These are phyloP conservation scores for Portunus trituberculatus DNA, from an alignment of 1,140 invertebrate genomes.

Conservation along the genomic window DNA sequence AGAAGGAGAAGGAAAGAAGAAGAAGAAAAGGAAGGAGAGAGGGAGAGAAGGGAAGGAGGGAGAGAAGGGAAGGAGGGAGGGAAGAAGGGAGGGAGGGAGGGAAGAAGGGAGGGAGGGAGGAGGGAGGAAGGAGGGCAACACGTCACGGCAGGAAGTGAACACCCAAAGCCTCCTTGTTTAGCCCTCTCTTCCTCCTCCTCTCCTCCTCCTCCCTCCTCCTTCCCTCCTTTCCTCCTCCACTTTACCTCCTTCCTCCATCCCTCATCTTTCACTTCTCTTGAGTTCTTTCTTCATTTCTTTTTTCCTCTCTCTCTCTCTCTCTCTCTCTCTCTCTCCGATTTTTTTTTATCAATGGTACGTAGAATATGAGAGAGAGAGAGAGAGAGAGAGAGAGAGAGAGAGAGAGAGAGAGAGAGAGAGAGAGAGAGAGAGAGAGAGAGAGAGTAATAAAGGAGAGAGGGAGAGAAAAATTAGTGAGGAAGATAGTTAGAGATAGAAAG, in stretches of 20 bases:
- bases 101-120: not conserved
- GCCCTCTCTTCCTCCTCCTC: not conserved
- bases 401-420: slow-evolving; percentile 36
- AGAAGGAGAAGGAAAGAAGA: not conserved
- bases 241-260: not conserved
- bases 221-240: not conserved
- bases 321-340: too few species aligned
- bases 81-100: not conserved
- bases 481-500: too few species aligned
- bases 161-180: not conserved
- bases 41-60: not conserved
- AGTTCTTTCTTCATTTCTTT: not conserved
- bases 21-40: not conserved
- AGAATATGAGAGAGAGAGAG: not conserved
- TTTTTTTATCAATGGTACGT: not conserved
- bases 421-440: not conserved
- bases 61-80: not conserved
- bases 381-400: not conserved
- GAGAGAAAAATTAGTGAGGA: not conserved
- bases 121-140: not conserved
- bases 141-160: not conserved
- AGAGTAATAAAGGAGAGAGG: not conserved
- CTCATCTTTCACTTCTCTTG: not conserved
- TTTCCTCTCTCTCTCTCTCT: not conserved
- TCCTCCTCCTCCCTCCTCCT: not conserved